Evolutionary conservation across 2,888 invertebrate species (phyloP).

Genomic region (Dyspetes luteomarginatus): DNA sequence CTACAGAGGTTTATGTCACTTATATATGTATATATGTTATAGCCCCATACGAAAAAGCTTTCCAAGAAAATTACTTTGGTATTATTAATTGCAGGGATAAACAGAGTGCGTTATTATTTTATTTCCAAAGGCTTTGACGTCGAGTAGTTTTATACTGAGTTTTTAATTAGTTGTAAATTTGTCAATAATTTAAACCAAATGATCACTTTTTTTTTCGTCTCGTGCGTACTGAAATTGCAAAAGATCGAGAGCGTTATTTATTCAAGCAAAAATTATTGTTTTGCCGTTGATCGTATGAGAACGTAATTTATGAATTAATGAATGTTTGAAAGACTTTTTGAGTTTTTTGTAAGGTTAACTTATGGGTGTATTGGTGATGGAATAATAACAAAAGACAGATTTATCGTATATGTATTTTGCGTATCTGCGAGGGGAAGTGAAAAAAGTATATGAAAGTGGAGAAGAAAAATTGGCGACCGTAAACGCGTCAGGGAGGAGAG

Average conservation of each 20-base stretch:
- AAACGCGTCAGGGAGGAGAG: constrained; percentile 44
- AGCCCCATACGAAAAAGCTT: too few relatives aligned
- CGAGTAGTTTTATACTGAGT: not conserved
- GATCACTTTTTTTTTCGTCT: too few relatives aligned
- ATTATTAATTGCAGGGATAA: not conserved
- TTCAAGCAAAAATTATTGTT: too few relatives aligned
- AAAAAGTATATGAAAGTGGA: constrained; percentile 26
- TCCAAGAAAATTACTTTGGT: too few relatives aligned
- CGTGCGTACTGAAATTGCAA: constrained; percentile 18
- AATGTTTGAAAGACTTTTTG: too few relatives aligned
- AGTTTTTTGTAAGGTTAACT: too few relatives aligned
- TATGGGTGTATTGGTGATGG: too few relatives aligned
- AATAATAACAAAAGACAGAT: too few relatives aligned
- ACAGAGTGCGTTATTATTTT: constrained; percentile 1
- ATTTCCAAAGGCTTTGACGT: not conserved
- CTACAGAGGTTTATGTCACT: not conserved
- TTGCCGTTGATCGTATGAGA: too few relatives aligned
- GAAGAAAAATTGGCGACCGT: constrained; percentile 52
- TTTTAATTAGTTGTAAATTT: constrained; percentile 55
- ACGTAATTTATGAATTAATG: too few relatives aligned
- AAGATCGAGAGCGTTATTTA: constrained; percentile 28
- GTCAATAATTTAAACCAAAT: constrained; percentile 22
- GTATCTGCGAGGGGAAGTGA: constrained; percentile 9
- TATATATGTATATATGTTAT: not conserved
- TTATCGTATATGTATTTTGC: too few relatives aligned